phyloP scores from a whole-genome alignment of 1,140 invertebrate genomes.

The Reticulitermes speratus region DNA sequence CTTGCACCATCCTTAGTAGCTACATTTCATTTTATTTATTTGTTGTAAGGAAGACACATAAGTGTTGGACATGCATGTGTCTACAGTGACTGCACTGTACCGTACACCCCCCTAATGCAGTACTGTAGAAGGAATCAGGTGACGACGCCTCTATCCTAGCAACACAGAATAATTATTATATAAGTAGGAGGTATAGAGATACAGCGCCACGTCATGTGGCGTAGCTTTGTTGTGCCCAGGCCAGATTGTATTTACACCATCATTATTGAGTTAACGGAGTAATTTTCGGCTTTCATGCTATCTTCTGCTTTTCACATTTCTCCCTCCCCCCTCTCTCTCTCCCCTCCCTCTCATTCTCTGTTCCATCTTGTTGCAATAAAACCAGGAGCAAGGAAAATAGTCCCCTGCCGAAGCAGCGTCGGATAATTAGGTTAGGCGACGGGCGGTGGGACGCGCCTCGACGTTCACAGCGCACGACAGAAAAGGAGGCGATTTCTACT shows the following conservation, averaged over 20 bases:
- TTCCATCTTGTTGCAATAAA: slow-evolving; percentile 13
- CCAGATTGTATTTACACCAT: neutral
- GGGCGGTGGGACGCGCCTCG: neutral
- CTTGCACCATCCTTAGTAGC: too few species aligned
- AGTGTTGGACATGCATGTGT: too few species aligned
- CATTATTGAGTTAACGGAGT: slow-evolving; percentile 13
- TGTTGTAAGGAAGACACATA: too few species aligned
- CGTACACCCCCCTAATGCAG: too few species aligned
- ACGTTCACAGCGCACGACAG: too few species aligned
- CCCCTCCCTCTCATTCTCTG: neutral
- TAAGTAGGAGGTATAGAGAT: slow-evolving; percentile 1
- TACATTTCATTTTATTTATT: too few species aligned
- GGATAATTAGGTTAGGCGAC: neutral
- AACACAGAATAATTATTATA: neutral
- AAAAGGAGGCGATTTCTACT: neutral
- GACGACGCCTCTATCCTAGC: neutral
- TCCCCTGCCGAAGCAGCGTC: neutral
- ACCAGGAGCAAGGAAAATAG: neutral
- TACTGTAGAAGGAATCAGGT: neutral
- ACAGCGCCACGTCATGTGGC: neutral
- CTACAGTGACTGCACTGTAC: too few species aligned
- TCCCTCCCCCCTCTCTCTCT: too few species aligned
- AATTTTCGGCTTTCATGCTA: neutral
- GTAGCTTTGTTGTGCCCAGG: neutral
- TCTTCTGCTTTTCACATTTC: neutral